Conservation (phyloP, 1,140 invertebrate species). For the Achroia grisella region DNA sequence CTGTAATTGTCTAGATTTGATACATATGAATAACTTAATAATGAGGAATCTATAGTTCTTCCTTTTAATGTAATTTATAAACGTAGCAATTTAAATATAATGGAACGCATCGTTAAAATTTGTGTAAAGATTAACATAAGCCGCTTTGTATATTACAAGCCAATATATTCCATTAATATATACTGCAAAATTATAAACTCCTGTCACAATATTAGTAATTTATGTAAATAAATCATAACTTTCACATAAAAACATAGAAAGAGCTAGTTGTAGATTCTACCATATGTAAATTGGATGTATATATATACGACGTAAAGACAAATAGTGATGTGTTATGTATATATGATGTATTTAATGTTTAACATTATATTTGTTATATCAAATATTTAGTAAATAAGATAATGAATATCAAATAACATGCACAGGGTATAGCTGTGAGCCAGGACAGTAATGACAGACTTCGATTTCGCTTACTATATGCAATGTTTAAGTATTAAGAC, state of each 20-base stretch:
- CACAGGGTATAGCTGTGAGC: slow-evolving; percentile 41
- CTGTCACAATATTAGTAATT: no score
- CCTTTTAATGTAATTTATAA: background rate
- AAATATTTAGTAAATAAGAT: slow-evolving; percentile 15
- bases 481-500: no score
- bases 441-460: slow-evolving; percentile 29
- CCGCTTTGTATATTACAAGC: background rate
- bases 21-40: slow-evolving; percentile 4
- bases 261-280: no score
- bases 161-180: background rate
- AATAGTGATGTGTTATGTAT: slow-evolving; percentile 55
- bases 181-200: background rate
- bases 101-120: no score
- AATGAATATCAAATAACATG: slow-evolving; percentile 13
- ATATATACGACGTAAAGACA: slow-evolving; percentile 49
- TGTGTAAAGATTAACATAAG: background rate
- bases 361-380: slow-evolving; percentile 26
- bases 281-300: slow-evolving; percentile 14
- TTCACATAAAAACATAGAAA: no score
- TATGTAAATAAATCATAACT: no score
- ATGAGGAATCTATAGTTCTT: background rate
- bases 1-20: slow-evolving; percentile 35
- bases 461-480: background rate
- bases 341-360: slow-evolving; percentile 26
- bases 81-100: background rate